These are phyloP conservation scores for Aviceda cuculoides DNA, from an alignment of 2,797 vertebrate genomes.

Conservation along the genomic window DNA sequence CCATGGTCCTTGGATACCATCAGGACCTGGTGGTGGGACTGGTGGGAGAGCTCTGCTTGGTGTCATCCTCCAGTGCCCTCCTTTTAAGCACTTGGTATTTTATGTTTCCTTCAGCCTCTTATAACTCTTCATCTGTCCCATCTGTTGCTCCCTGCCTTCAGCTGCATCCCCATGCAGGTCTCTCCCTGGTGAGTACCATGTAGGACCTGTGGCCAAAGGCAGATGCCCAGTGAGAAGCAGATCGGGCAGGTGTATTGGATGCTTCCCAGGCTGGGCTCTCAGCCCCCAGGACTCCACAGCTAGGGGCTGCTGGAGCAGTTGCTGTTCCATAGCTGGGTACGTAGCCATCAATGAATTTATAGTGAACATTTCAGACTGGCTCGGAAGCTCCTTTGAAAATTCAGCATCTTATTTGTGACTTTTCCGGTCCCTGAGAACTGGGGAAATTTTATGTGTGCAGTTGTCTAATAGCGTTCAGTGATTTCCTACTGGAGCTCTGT, in stretches of 20 bases:
- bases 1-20: not conserved
- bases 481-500: not conserved
- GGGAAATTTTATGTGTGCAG: not conserved
- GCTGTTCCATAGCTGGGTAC: not conserved
- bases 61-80: not conserved
- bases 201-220: not conserved
- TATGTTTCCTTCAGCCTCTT: not conserved
- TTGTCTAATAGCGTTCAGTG: not conserved
- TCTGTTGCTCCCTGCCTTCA: not conserved
- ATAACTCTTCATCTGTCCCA: not conserved
- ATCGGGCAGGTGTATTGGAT: rapidly evolving
- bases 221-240: not conserved
- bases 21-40: not conserved
- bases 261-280: not conserved
- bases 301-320: not conserved
- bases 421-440: not conserved
- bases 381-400: not conserved
- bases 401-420: not conserved
- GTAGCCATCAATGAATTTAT: not conserved
- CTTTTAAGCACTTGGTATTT: not conserved
- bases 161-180: not conserved
- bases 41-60: not conserved
- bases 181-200: not conserved
- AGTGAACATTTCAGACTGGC: not conserved
- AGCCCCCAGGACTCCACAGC: not conserved